Percentiles rank a stretch among this genome's conserved stretches.
phyloP scores from a whole-genome alignment of 2,113 vertebrate genomes.

The Sphyrna mokarran region DNA sequence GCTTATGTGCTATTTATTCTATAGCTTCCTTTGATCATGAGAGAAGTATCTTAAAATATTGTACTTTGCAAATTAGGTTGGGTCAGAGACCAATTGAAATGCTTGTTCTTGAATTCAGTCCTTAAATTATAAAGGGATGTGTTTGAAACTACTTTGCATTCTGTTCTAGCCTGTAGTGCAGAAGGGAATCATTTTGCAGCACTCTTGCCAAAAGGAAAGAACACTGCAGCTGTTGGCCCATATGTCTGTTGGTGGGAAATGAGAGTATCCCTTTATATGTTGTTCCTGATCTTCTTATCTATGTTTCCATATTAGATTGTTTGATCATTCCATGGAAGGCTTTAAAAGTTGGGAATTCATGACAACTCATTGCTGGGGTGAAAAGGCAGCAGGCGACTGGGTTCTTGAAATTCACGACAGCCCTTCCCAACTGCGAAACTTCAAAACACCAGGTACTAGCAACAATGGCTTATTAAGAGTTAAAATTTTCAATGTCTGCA shows the following conservation, averaged over 20 bases:
- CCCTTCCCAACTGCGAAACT: conserved; percentile 90
- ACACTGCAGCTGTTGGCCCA: background rate
- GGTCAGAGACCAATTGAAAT: background rate
- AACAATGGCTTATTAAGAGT: background rate
- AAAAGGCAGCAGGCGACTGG: conserved; percentile 93
- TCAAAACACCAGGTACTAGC: conserved; percentile 85
- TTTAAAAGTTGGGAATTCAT: conserved; percentile 99
- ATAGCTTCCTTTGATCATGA: background rate
- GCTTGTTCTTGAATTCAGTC: background rate
- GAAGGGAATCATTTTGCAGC: background rate
- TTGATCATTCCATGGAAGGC: conserved; percentile 98
- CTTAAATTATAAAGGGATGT: background rate
- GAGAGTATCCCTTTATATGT: background rate
- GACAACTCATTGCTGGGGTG: conserved; percentile 98
- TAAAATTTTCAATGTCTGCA: background rate
- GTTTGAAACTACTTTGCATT: background rate
- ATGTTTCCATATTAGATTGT: conserved; percentile 66
- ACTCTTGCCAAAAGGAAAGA: background rate
- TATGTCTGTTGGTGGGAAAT: background rate
- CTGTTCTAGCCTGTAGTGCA: background rate
- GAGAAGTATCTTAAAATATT: background rate
- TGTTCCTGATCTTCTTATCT: background rate
- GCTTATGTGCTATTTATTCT: background rate
- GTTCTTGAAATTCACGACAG: conserved; percentile 93
- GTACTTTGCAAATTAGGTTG: background rate